Evolutionary conservation across 2,888 invertebrate genomes (phyloP).

Genomic region (Plutella xylostella): DNA sequence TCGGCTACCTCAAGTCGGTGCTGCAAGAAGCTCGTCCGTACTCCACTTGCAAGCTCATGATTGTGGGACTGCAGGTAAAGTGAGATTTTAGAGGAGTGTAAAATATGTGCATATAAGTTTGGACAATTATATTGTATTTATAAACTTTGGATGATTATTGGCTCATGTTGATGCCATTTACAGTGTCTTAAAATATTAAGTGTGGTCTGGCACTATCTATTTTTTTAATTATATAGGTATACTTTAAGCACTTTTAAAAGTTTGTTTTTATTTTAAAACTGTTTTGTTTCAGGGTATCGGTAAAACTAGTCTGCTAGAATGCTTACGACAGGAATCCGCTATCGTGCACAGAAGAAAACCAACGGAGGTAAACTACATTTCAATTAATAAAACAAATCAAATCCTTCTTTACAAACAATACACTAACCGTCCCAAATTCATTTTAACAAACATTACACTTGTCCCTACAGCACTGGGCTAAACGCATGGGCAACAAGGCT

Average conservation of each 20-base stretch:
- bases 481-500: conserved; percentile 92
- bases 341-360: conserved; percentile 78
- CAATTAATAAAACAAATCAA: no score
- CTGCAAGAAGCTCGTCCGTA: conserved; percentile 91
- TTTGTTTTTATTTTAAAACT: neutral
- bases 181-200: no score
- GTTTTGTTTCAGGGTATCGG: conserved; percentile 72
- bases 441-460: no score
- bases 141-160: no score
- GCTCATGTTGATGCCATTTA: no score
- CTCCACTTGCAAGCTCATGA: conserved; percentile 95
- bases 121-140: no score
- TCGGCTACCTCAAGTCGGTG: conserved; percentile 89
- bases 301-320: conserved; percentile 93
- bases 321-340: conserved; percentile 87
- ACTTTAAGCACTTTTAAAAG: neutral
- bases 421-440: no score
- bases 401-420: no score
- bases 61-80: conserved; percentile 85
- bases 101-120: no score
- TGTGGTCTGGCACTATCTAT: no score
- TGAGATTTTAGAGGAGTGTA: neutral
- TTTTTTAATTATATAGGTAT: neutral
- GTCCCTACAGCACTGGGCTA: conserved; percentile 88
- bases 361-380: conserved; percentile 68